Conservation (phyloP, 2,888 invertebrate genomes). For the Tridacna gigas region DNA sequence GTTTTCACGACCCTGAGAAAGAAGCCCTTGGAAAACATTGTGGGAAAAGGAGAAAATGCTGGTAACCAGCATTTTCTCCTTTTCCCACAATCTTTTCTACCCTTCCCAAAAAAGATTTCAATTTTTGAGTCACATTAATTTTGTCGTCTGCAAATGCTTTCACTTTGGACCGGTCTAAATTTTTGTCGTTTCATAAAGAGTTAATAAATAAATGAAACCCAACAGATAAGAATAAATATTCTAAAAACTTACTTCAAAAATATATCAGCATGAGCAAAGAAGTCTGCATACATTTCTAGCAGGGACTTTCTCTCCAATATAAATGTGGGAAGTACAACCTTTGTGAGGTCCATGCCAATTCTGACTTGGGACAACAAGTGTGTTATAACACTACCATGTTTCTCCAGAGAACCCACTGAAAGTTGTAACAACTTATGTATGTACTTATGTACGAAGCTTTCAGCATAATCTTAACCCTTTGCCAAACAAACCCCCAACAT, state of each 20-base stretch:
- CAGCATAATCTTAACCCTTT: no score
- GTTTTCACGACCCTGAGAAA: no score
- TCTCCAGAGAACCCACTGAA: slow-evolving; percentile 94
- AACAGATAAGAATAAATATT: no score
- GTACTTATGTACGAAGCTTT: no score
- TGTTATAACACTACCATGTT: slow-evolving; percentile 98
- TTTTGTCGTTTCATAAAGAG: no score
- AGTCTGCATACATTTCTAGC: slow-evolving; percentile 99
- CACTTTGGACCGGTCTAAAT: no score
- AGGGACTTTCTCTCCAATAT: slow-evolving; percentile 98
- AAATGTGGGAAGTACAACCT: slow-evolving; percentile 99
- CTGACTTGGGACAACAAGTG: slow-evolving; percentile 98
- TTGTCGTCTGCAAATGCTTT: no score
- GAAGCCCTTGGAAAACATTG: no score
- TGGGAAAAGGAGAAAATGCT: slow-evolving; percentile 4
- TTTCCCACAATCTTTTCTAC: slow-evolving; percentile 7
- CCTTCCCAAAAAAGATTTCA: no score
- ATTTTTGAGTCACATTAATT: no score
- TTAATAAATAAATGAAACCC: no score
- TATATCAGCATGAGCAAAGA: slow-evolving; percentile 99
- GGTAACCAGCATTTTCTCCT: not conserved
- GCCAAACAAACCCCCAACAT: no score
- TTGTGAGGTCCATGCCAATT: slow-evolving; percentile 99
- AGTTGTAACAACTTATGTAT: slow-evolving; percentile 2
- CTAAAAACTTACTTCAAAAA: slow-evolving; percentile 90